Percentiles rank a stretch among this genome's conserved stretches.
phyloP scores from a whole-genome alignment of 2,888 invertebrate species.

The Hirtodrosophila cameraria region DNA sequence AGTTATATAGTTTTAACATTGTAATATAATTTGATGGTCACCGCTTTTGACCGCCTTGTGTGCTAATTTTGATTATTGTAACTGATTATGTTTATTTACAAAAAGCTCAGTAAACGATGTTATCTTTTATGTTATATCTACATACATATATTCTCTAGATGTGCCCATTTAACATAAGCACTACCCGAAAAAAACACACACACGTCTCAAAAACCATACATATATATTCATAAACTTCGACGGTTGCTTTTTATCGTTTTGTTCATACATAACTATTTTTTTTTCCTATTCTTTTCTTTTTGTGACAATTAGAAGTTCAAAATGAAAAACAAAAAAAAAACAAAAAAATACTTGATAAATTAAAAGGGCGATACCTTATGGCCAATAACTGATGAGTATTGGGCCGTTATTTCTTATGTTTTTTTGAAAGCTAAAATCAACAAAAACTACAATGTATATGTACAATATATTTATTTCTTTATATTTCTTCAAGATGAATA shows the following conservation, averaged over 20 bases:
- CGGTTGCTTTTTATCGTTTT: constrained; percentile 33
- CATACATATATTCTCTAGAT: constrained; percentile 10
- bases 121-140: constrained; percentile 45
- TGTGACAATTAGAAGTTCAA: constrained; percentile 1
- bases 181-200: background rate
- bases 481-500: constrained; percentile 95
- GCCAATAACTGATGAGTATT: constrained; percentile 13
- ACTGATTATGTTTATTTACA: constrained; percentile 18
- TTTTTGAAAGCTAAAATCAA: constrained; percentile 39
- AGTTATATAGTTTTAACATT: constrained; percentile 39
- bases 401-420: constrained; percentile 25
- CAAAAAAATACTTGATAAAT: constrained; percentile 22
- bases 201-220: constrained; percentile 21
- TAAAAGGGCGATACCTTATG: constrained; percentile 45
- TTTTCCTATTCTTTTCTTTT: constrained; percentile 18
- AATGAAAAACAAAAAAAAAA: background rate
- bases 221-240: constrained; percentile 10
- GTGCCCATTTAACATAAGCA: constrained; percentile 9
- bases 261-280: constrained; percentile 18
- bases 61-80: constrained; percentile 39
- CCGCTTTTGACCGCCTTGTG: constrained; percentile 25
- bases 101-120: constrained; percentile 10
- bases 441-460: constrained; percentile 57
- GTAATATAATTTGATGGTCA: constrained; percentile 39
- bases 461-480: constrained; percentile 80